A percentile compares a stretch with the other conserved stretches of the same genome.
These are phyloP conservation scores for Oikopleura vanhoeffeni DNA, from an alignment of 23 tunicate genomes.

Conservation along the genomic window DNA sequence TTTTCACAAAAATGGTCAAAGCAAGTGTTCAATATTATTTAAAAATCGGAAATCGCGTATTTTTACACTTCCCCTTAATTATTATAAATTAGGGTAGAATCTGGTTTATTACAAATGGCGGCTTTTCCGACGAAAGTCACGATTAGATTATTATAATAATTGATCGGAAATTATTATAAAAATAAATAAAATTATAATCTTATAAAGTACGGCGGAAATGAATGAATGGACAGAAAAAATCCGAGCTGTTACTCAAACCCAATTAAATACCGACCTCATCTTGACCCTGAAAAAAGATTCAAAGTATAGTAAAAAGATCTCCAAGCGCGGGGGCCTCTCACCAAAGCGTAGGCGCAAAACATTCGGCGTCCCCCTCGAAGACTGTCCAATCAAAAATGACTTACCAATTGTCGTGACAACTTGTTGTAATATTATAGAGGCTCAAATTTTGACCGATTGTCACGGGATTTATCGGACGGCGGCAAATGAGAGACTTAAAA, in stretches of 20 bases:
- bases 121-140: no score
- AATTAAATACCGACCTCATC: neutral
- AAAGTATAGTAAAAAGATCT: neutral
- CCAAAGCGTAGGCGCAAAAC: neutral
- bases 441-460: neutral
- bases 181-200: no score
- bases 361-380: neutral
- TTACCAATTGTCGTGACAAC: neutral
- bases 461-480: slow-evolving; percentile 9
- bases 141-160: no score
- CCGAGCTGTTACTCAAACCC: neutral
- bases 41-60: no score
- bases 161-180: no score
- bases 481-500: neutral
- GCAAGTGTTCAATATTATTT: no score
- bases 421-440: neutral
- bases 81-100: no score
- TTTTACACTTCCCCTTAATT: no score
- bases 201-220: neutral
- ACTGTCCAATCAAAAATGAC: neutral
- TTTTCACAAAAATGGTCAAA: no score
- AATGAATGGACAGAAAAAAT: neutral
- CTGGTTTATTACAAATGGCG: no score
- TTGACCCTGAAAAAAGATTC: neutral
- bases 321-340: neutral